A percentile compares a stretch with the other conserved stretches of the same genome.
Evolutionary conservation across 2,888 invertebrate genomes (phyloP).

Genomic region (Bibio marci): DNA sequence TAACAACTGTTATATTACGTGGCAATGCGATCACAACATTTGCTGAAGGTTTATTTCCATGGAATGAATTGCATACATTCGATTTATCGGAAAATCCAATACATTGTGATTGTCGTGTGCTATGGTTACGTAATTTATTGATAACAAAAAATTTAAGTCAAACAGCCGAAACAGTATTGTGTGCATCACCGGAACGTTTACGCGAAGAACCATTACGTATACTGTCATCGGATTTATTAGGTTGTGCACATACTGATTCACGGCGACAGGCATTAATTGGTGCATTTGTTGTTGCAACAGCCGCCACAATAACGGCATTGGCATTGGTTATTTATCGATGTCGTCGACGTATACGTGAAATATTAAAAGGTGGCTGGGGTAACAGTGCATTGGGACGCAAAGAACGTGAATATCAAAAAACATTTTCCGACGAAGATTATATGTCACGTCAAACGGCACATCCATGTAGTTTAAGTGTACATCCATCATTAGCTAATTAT

Average conservation of each 20-base stretch:
- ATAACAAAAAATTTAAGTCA: conserved; percentile 19
- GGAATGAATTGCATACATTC: conserved; percentile 55
- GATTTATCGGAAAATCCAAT: conserved; percentile 73
- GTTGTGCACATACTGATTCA: conserved; percentile 64
- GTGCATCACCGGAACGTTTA: conserved; percentile 53
- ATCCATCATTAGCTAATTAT: conserved; percentile 21
- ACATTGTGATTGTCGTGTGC: conserved; percentile 59
- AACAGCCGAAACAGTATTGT: conserved; percentile 34
- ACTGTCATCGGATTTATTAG: conserved; percentile 58
- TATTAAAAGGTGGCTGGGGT: conserved; percentile 47
- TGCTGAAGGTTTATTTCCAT: conserved; percentile 63
- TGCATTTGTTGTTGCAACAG: conserved; percentile 53
- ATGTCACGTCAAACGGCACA: conserved; percentile 26
- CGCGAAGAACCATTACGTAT: conserved; percentile 49
- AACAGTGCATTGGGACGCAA: conserved; percentile 39
- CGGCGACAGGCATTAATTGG: conserved; percentile 65
- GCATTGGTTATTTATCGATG: conserved; percentile 62
- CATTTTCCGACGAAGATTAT: conserved; percentile 76
- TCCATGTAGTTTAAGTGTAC: conserved; percentile 23
- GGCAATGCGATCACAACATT: conserved; percentile 62
- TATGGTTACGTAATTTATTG: conserved; percentile 62
- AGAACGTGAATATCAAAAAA: conserved; percentile 79
- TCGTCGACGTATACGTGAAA: conserved; percentile 60
- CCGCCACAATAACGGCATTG: conserved; percentile 52
- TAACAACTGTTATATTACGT: conserved; percentile 55